Evolutionary conservation across 2,888 invertebrate genomes (phyloP), one percentile per base, ranked within the genome.

Genomic region (Halictus quadricinctus): DNA sequence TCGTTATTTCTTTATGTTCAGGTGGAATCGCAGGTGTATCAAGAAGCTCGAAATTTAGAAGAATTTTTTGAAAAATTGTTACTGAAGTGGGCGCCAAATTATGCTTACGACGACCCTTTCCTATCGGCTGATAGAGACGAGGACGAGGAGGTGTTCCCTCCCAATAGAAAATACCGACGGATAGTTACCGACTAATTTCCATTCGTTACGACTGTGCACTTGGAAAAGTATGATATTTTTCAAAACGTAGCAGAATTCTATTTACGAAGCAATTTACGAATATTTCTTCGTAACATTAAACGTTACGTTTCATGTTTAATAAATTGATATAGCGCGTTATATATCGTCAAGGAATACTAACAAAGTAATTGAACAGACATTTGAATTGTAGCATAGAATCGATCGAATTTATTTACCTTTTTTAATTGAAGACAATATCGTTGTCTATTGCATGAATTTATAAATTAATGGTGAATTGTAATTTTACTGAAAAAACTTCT

Each of bases 21-120:
- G 97, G 96, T 96, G 92, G 97, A 97, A 89, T 97, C 97, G 25
- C 96, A 96, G 93, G 96, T 97, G 70, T 97, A 96, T 95, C 96
- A 96, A 91, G 97, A 98, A 95, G 98, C 97, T 70, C 97, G 97
- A 94, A 96, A 96, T 86, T 95, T 98, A 91, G 98, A 98, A 94
- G 97, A 97, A 95, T 98, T 98, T 95, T 98, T 98, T 94, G 97
- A 98, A 92, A 96, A 97, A 92, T 96, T 97, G 93, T 95, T 98
- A 88, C 94, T 96, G 77, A 98, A 98, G 94, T 97, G 97, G 97
- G 95, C 98, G 91, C 98, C 98, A 3, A 97, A 96, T 93, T 97
- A 96, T 95, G 96, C 96, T 43, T 96, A 96, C 92, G 96, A 95
- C 87, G 94, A 95, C 89, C 95, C 94, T 60, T 95, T 95, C 76